Percentiles rank a stretch among this genome's conserved stretches.
Conservation (phyloP, 2,888 invertebrate genomes). For the Poecilus cupreus region DNA sequence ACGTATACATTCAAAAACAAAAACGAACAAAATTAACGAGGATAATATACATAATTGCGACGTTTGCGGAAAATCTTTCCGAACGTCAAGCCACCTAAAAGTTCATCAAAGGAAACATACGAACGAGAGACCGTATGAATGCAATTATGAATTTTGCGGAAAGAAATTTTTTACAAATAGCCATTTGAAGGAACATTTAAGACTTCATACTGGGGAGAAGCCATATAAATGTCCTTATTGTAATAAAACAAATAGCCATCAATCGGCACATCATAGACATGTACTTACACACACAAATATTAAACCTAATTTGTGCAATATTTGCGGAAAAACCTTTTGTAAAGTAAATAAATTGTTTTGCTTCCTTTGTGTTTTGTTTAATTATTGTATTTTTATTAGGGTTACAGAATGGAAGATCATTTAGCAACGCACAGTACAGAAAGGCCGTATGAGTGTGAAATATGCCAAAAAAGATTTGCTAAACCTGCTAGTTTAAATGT, state of each 20-base stretch:
- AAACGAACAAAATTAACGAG: neutral
- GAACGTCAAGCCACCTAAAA: constrained; percentile 50
- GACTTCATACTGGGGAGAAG: constrained; percentile 60
- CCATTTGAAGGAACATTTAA: constrained; percentile 62
- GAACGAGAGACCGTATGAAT: constrained; percentile 54
- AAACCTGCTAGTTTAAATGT: constrained; percentile 65
- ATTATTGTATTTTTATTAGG: constrained; percentile 42
- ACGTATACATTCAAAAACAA: constrained; percentile 14
- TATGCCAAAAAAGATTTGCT: constrained; percentile 64
- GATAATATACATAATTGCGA: constrained; percentile 36
- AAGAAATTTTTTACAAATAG: constrained; percentile 61
- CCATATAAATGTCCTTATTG: constrained; percentile 63
- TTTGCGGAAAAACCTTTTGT: constrained; percentile 65
- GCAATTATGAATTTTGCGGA: constrained; percentile 61
- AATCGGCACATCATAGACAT: constrained; percentile 63
- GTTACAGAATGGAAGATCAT: constrained; percentile 65
- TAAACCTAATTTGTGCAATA: constrained; percentile 65
- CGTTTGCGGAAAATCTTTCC: constrained; percentile 38
- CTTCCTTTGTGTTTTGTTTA: neutral
- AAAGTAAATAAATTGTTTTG: constrained; percentile 13
- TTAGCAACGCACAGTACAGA: constrained; percentile 64
- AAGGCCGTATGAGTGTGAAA: constrained; percentile 64
- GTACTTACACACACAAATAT: constrained; percentile 62
- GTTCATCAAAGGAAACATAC: constrained; percentile 57
- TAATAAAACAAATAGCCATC: constrained; percentile 62